Conservation (phyloP, 2,888 invertebrate genomes). For the Acrobasis repandana region DNA sequence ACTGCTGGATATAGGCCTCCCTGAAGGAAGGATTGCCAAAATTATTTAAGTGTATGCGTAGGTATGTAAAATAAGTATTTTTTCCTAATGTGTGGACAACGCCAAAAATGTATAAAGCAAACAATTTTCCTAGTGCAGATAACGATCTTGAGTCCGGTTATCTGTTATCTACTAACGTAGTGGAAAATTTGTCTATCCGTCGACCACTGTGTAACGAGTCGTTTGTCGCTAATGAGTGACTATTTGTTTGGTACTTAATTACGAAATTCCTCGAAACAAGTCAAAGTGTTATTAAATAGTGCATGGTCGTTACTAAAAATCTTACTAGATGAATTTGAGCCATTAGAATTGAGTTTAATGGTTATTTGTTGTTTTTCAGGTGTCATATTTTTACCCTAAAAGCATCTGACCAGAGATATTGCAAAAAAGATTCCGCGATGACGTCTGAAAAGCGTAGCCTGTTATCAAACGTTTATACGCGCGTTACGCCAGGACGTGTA, state of each 20-base stretch:
- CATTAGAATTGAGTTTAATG: too few relatives aligned
- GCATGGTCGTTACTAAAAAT: background rate
- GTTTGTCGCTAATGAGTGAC: slow-evolving; percentile 29
- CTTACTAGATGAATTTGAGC: too few relatives aligned
- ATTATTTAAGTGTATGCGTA: too few relatives aligned
- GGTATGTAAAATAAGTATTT: background rate
- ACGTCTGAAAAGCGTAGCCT: too few relatives aligned
- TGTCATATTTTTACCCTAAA: too few relatives aligned
- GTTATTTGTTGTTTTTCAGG: too few relatives aligned
- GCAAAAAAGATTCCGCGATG: too few relatives aligned
- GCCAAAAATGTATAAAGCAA: slow-evolving; percentile 37
- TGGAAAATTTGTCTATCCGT: slow-evolving; percentile 47
- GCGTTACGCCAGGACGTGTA: too few relatives aligned
- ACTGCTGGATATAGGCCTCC: too few relatives aligned
- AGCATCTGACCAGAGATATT: too few relatives aligned
- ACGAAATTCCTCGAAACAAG: slow-evolving; percentile 41
- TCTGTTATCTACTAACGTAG: slow-evolving; percentile 33
- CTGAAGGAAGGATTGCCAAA: too few relatives aligned
- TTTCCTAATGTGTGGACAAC: slow-evolving; percentile 37
- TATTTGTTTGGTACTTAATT: slow-evolving; percentile 29
- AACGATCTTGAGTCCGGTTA: slow-evolving; percentile 43
- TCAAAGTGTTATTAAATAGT: slow-evolving; percentile 16
- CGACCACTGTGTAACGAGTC: slow-evolving; percentile 41
- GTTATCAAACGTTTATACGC: too few relatives aligned
- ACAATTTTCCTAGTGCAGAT: slow-evolving; percentile 40